Evolutionary conservation across 2,797 vertebrate species (phyloP).

Genomic region (Chaetophractus vellerosus): DNA sequence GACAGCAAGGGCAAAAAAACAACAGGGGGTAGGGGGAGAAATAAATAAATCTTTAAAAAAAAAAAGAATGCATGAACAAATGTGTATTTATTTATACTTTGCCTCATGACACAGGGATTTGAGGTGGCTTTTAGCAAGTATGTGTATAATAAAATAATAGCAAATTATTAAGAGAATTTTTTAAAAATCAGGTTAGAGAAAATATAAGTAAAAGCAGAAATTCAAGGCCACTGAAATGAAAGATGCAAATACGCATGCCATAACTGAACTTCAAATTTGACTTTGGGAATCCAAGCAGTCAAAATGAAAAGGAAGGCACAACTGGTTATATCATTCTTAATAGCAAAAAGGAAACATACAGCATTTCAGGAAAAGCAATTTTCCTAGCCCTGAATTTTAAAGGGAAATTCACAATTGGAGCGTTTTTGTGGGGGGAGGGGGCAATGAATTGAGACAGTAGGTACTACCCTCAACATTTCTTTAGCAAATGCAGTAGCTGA

Average conservation of each 20-base stretch:
- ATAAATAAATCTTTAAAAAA: too few species aligned
- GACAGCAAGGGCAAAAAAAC: too few species aligned
- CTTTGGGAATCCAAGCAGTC: neutral
- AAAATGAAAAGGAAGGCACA: neutral
- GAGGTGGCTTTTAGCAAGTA: neutral
- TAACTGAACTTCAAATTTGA: neutral
- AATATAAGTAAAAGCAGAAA: conserved; percentile 23
- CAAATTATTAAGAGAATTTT: conserved; percentile 27
- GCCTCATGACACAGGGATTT: neutral
- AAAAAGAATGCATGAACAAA: neutral
- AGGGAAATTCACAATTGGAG: conserved; percentile 4
- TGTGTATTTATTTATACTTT: neutral
- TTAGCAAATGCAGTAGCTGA: neutral
- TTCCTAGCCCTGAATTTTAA: neutral
- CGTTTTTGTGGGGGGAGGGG: neutral
- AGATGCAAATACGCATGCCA: neutral
- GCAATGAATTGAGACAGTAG: neutral
- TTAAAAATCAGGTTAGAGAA: neutral
- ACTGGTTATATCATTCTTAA: neutral
- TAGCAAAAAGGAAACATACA: neutral
- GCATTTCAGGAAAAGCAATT: neutral
- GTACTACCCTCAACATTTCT: neutral
- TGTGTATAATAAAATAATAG: neutral
- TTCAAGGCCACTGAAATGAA: conserved; percentile 11
- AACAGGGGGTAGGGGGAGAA: too few species aligned